Percentiles rank a stretch among this genome's conserved stretches.
Evolutionary conservation across 1,140 invertebrate genomes (phyloP).

Genomic region (Cylas formicarius): DNA sequence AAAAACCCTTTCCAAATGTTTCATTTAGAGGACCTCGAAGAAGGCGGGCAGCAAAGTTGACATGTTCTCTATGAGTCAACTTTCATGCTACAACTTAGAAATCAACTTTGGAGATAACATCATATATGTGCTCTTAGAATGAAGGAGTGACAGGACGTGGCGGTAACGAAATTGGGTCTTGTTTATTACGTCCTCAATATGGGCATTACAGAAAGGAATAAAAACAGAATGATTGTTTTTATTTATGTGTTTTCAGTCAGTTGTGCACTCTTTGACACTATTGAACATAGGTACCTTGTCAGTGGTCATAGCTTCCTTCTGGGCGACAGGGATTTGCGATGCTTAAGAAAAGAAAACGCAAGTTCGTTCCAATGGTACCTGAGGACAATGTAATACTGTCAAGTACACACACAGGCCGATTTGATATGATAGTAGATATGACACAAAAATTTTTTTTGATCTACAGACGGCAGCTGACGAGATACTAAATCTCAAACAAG

Average conservation of each 20-base stretch:
- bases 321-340: slow-evolving; percentile 18
- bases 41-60: no score
- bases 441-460: slow-evolving; percentile 16
- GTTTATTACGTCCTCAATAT: no score
- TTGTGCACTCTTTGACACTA: slow-evolving; percentile 18
- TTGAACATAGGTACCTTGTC: slow-evolving; percentile 20
- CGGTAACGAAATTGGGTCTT: no score
- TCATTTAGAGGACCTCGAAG: no score
- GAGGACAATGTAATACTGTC: slow-evolving; percentile 13
- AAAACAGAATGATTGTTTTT: slow-evolving; percentile 19
- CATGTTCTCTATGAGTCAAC: no score
- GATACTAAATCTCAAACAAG: slow-evolving; percentile 18
- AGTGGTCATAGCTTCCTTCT: slow-evolving; percentile 18
- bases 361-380: slow-evolving; percentile 12
- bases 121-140: no score
- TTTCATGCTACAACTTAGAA: no score
- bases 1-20: no score
- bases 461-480: slow-evolving; percentile 13
- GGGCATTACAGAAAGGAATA: no score
- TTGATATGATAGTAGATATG: slow-evolving; percentile 18
- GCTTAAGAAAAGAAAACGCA: slow-evolving; percentile 18
- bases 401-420: slow-evolving; percentile 19
- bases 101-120: no score
- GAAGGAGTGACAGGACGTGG: no score
- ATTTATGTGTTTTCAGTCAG: slow-evolving; percentile 17